Evolutionary conservation across 1,140 invertebrate genomes (phyloP), one percentile per base, ranked within the genome.

Genomic region (Trichonephila clavata): DNA sequence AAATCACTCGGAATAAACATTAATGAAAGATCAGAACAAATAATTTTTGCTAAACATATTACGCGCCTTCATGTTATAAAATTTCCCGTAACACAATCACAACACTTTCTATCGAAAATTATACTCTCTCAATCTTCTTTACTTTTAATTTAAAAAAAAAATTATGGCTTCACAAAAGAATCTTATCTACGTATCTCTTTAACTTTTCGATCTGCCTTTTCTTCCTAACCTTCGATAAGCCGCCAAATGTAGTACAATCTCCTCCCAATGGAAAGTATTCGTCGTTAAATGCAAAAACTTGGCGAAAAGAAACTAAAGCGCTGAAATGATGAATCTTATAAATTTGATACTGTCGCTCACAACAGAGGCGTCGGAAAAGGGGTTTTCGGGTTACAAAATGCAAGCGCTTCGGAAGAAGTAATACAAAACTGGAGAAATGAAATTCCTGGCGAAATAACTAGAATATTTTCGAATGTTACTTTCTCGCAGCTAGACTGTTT

Each of bases 351-450:
- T 63, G 84, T 86, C 84, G 84, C 84, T 86, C 84, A 32, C n/a
- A 86, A 24, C 32, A 86, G 84, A 63, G 84, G 84, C 84, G 84
- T 61, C 27, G 84, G 71, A 86, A 86, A 63, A 63, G 60, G 84
- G 84, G 60, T 60, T 86, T 86, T 83, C 81, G 84, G 60, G 81
- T 59, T 83, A 83, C 39, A 24, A 83, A 59, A 83, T 83, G 81
- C 81, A 83, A 83, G 43, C 5, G 18, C 59, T 86, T 63, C 84
- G 59, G 59, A 39, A 86, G 84, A 86, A 86, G 84, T 86, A 86
- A 86, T 86, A 86, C 84, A 86, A 86, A 43, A 86, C 84, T 63
- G 81, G 81, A 86, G 84, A 86, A 89, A 71, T 77, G 68, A 89
- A 89, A 59, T 89, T 89, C 68, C 68, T 43, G 21, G 21, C 39